Base-by-base conservation (phyloP, 2,888 invertebrate genomes). In the Lydus trimaculatus region DNA sequence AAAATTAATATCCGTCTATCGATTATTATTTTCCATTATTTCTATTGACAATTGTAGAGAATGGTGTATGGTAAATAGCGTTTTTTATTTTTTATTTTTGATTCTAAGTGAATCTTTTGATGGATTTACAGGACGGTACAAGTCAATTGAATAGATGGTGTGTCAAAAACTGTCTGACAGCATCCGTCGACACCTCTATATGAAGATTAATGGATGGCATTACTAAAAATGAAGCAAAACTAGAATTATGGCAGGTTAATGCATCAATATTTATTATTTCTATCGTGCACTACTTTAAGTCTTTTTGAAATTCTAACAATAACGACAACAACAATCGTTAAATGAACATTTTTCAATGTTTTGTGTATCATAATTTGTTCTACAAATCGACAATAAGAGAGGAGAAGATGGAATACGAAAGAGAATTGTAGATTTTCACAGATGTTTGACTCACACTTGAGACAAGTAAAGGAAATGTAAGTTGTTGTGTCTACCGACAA, bases 241-340 rank as follows among this genome's bases (percentile, higher is more conserved):
- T 70, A 69, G 67, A 76, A 63, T 68, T 73, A 71, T 75, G 80
- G 77, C 80, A 80, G 77, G 79, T 78, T 79, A 79, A 80, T 79
- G 78, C 79, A 73, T 78, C 78, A 79, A 80, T 80, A 80, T 79
- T 79, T 80, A 80, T 79, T 78, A 79, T 79, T 77, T 79, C 78
- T 72, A 74, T 76, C 73, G 67, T 73, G 66, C 72, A 69, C 67
- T 67, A 64, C 61, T 69, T 69, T n/a, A 13, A 67, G 58, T 66
- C 64, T 62, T 64, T 15, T 7, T 4, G n/a, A 25, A 28, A 25
- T 28, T n/a, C 25, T 6, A 25, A 52, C 52, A 52, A 17, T 20
- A 8, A 0, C 8, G 8, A 43, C 8, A 43, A 5, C 43, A 52
- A 43, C 1, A n/a, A n/a, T n/a, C n/a, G n/a, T n/a, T 43, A n/a